These are phyloP conservation scores for Neotoxoptera formosana DNA, from an alignment of 1,140 invertebrate species.

Conservation along the genomic window DNA sequence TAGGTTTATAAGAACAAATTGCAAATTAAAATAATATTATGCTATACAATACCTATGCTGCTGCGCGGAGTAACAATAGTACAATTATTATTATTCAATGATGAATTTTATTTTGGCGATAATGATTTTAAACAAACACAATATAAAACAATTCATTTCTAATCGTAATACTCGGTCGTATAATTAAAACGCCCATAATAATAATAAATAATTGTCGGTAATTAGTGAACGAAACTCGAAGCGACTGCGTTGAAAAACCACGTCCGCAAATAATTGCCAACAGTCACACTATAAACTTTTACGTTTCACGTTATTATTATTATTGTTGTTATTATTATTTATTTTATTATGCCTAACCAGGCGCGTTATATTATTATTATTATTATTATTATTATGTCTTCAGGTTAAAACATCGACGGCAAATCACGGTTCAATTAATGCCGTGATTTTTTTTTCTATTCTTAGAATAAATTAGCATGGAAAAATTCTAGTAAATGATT, in stretches of 20 bases:
- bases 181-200: background rate
- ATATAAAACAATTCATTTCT: background rate
- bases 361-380: background rate
- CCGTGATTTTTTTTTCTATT: background rate
- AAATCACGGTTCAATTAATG: background rate
- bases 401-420: background rate
- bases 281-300: background rate
- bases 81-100: background rate
- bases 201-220: background rate
- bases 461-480: background rate
- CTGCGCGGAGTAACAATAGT: background rate
- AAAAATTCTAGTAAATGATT: background rate
- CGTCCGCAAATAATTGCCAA: background rate
- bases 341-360: background rate
- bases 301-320: background rate
- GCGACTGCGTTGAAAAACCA: background rate
- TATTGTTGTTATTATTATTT: background rate
- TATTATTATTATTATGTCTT: background rate
- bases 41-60: background rate
- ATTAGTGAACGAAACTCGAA: conserved; percentile 3
- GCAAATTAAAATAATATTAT: background rate
- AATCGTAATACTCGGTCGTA: background rate
- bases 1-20: background rate
- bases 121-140: background rate
- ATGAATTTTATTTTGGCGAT: background rate